A percentile compares a stretch with the other conserved stretches of the same genome.
Evolutionary conservation across 1,140 invertebrate species (phyloP).

Genomic region (Brachionus manjavacas): DNA sequence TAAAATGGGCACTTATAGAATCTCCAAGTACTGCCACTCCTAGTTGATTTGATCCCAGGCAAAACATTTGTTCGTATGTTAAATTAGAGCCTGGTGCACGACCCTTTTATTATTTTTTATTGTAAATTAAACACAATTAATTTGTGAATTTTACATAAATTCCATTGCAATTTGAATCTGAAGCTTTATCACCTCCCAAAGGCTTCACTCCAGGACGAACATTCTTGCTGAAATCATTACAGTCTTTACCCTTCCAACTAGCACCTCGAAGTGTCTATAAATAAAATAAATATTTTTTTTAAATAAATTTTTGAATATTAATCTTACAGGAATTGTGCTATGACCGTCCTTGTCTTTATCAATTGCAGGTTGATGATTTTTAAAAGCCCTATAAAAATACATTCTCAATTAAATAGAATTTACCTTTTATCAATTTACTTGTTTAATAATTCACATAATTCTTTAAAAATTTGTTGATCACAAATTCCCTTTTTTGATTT

Average conservation of each 20-base stretch:
- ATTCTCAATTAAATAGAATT: background rate
- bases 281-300: background rate
- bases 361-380: constrained; percentile 46
- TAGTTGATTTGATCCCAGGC: constrained; percentile 49
- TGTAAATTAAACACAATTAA: no score
- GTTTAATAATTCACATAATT: constrained; percentile 45
- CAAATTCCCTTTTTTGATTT: background rate
- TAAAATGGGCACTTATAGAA: constrained; percentile 61
- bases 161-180: constrained; percentile 61
- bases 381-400: constrained; percentile 45
- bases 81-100: constrained; percentile 48
- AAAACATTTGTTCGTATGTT: constrained; percentile 58
- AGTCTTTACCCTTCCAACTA: constrained; percentile 60
- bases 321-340: constrained; percentile 49
- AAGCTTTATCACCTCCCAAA: constrained; percentile 49
- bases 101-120: constrained; percentile 48
- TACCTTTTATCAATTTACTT: background rate
- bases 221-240: constrained; percentile 52
- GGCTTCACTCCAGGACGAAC: constrained; percentile 57
- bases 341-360: constrained; percentile 52
- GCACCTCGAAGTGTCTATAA: constrained; percentile 56
- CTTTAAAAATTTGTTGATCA: background rate
- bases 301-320: background rate
- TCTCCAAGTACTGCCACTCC: constrained; percentile 61
- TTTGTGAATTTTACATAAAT: constrained; percentile 52